These are phyloP conservation scores for Cacatua alba DNA, from an alignment of 2,113 vertebrate genomes.

Conservation along the genomic window DNA sequence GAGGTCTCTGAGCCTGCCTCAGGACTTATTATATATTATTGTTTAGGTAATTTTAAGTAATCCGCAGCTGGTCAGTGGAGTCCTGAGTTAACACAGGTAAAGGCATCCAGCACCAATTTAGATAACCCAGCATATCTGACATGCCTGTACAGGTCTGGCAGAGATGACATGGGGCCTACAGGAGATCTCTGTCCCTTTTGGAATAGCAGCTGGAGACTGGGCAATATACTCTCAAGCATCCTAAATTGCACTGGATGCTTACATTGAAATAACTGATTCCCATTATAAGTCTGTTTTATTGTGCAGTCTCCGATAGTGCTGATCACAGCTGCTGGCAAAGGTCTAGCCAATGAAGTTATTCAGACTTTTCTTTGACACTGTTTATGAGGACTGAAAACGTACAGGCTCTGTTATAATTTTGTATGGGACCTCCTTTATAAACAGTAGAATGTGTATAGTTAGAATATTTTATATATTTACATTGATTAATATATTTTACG, in stretches of 20 bases:
- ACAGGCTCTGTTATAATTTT: not conserved
- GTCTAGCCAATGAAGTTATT: not conserved
- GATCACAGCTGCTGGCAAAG: not conserved
- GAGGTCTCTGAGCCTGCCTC: not conserved
- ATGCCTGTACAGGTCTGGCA: not conserved
- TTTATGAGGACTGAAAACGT: not conserved
- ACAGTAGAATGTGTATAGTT: not conserved
- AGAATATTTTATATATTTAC: not conserved
- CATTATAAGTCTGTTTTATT: not conserved
- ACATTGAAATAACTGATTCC: not conserved
- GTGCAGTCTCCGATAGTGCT: not conserved
- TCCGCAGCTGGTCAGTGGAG: not conserved
- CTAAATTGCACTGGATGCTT: not conserved
- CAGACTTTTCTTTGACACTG: not conserved
- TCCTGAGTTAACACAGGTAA: not conserved
- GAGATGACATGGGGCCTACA: not conserved
- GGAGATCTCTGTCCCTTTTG: not conserved
- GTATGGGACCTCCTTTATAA: not conserved
- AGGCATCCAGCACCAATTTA: not conserved
- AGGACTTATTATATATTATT: not conserved
- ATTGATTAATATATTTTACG: not conserved
- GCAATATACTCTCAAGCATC: not conserved
- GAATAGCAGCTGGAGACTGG: not conserved
- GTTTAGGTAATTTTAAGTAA: not conserved
- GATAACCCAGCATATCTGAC: not conserved